Evolutionary conservation across 2,797 vertebrate genomes (phyloP), one percentile per base, ranked within the genome.

Genomic region (Coilia nasus): DNA sequence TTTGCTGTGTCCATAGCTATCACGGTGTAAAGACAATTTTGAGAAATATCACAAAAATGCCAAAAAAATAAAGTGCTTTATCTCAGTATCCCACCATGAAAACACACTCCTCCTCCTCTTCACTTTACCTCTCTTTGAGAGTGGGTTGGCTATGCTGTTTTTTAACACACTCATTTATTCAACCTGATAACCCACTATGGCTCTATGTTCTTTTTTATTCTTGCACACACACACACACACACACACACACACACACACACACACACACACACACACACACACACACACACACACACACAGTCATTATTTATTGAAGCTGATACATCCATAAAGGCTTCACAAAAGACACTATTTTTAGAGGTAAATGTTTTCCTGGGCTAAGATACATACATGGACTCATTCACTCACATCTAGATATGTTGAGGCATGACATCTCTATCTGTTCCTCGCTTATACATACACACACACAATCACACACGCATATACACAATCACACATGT

Each of bases 271-370:
- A 71, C 25, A 71, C 25, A 71, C 64, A 71, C 25, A 71, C 64
- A 71, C 64, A 28, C 23, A 28, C 64, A 31, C 25, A 31, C 25
- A 59, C 14, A 75, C 84, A 82, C 50, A 78, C 82, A 84, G 86
- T 89, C 82, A 90, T 71, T 71, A 71, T 87, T 90, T 87, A 90
- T 90, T 90, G 78, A 90, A 82, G 81, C 84, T 88, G 83, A 90
- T 86, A 81, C 86, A 87, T 90, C 86, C 86, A 31, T 67, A 82
- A 88, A 78, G 84, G 83, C 81, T 81, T 64, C 28, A 54, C 75
- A 35, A 75, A 75, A 75, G 2, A 75, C 12, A 19, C 67, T 75
- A 75, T 75, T 75, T 75, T 75, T 17, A 31, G 67, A 35, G 67
- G 15, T 15, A 35, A 41, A 31, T 75, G 28, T 75, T 75, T 75